Conservation (phyloP, 2,888 invertebrate species). For the Vanessa cardui region DNA sequence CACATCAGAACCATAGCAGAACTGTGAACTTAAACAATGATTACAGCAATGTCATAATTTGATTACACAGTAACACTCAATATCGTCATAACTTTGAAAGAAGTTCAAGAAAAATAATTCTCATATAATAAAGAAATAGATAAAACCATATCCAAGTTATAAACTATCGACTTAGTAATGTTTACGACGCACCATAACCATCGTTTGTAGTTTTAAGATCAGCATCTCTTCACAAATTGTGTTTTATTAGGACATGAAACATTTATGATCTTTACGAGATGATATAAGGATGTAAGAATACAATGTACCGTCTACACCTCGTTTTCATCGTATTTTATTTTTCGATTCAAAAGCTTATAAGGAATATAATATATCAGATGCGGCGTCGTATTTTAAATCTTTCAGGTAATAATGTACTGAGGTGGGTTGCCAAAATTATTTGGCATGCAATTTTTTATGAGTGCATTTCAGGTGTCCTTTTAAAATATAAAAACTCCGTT, state of each 20-base stretch:
- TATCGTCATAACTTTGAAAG: not conserved
- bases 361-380: constrained; percentile 6
- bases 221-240: constrained; percentile 70
- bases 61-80: not conserved
- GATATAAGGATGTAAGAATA: constrained; percentile 52
- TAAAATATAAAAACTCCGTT: too few species aligned
- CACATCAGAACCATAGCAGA: too few species aligned
- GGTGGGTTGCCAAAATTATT: not conserved
- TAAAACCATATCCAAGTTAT: constrained; percentile 65
- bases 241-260: constrained; percentile 70
- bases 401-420: constrained; percentile 3
- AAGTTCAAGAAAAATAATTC: constrained; percentile 40
- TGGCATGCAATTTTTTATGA: not conserved
- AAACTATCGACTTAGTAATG: constrained; percentile 58
- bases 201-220: constrained; percentile 70
- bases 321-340: constrained; percentile 3
- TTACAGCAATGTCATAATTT: too few species aligned
- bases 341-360: constrained; percentile 2
- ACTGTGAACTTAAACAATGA: too few species aligned
- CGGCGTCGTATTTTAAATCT: not conserved
- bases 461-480: not conserved
- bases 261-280: constrained; percentile 61
- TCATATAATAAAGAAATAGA: constrained; percentile 55
- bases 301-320: constrained; percentile 49
- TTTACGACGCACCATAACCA: constrained; percentile 66